These are phyloP conservation scores for Liparis tanakae DNA, from an alignment of 2,797 vertebrate species.

Conservation along the genomic window DNA sequence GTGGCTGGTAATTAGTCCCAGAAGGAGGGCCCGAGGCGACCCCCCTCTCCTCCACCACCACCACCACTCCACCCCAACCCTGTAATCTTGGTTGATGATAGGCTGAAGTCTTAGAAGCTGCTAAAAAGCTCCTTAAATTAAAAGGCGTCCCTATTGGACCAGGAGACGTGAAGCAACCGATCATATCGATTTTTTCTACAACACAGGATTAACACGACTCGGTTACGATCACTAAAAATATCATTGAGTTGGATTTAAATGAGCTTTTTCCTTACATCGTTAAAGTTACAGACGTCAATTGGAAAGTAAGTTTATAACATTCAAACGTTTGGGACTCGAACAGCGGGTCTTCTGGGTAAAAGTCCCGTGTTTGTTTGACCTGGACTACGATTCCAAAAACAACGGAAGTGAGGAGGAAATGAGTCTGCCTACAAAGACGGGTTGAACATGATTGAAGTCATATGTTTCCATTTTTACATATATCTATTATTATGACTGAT, in stretches of 20 bases:
- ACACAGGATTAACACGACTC: background rate
- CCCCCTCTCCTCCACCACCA: conserved; percentile 20
- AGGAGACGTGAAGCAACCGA: conserved; percentile 31
- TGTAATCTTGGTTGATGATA: conserved; percentile 37
- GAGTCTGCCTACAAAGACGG: too few species aligned
- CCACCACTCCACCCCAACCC: conserved; percentile 28
- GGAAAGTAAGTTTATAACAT: background rate
- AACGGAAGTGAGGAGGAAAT: background rate
- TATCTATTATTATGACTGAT: background rate
- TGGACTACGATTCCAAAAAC: background rate
- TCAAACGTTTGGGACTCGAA: background rate
- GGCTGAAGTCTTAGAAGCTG: conserved; percentile 42
- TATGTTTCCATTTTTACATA: background rate
- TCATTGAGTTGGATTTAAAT: background rate
- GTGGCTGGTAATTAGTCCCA: conserved; percentile 71
- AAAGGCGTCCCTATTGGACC: conserved; percentile 10
- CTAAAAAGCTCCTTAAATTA: conserved; percentile 45
- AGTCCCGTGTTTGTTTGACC: background rate
- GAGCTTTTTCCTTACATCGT: background rate
- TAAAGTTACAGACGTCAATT: background rate
- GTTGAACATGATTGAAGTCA: too few species aligned
- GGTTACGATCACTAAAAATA: too few species aligned
- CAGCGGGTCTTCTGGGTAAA: background rate
- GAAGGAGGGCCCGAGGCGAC: conserved; percentile 35
- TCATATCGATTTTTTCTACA: background rate